Evolutionary conservation across 1,140 invertebrate genomes (phyloP).

Genomic region (Melitaea cinxia): DNA sequence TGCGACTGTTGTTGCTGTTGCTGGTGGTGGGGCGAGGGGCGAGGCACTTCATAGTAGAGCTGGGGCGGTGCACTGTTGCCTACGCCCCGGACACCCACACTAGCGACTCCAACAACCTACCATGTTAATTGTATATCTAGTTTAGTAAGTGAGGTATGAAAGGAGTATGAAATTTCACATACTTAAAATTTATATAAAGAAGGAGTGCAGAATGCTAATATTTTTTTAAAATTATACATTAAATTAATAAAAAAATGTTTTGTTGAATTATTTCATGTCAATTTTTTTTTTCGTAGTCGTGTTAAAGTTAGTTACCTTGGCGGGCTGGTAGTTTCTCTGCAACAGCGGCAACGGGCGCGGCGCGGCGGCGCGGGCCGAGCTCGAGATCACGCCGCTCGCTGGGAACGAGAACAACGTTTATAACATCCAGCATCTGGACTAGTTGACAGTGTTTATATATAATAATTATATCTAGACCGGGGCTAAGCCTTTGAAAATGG

Average conservation of each 20-base stretch:
- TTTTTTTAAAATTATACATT: too few species aligned
- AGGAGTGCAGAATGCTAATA: too few species aligned
- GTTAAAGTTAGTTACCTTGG: too few species aligned
- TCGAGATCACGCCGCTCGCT: constrained; percentile 65
- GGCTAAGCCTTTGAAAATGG: too few species aligned
- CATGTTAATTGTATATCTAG: background rate
- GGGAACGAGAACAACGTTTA: too few species aligned
- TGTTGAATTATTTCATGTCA: too few species aligned
- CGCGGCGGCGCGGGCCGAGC: constrained; percentile 40
- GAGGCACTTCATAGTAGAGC: constrained; percentile 70
- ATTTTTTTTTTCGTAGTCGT: too few species aligned
- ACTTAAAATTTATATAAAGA: background rate
- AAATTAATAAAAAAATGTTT: background rate
- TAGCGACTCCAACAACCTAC: constrained; percentile 68
- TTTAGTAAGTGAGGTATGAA: too few species aligned
- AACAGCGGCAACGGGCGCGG: constrained; percentile 59
- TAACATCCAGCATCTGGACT: too few species aligned
- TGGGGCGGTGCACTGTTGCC: constrained; percentile 74
- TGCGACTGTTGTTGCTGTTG: constrained; percentile 12
- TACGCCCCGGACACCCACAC: constrained; percentile 63
- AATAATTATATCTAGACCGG: too few species aligned
- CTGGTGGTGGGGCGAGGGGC: constrained; percentile 36
- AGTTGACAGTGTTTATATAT: too few species aligned
- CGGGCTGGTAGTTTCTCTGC: constrained; percentile 68
- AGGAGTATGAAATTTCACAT: too few species aligned